A percentile compares a stretch with the other conserved stretches of the same genome.
Evolutionary conservation across 2,888 invertebrate genomes (phyloP).

Genomic region (Hyalella azteca): DNA sequence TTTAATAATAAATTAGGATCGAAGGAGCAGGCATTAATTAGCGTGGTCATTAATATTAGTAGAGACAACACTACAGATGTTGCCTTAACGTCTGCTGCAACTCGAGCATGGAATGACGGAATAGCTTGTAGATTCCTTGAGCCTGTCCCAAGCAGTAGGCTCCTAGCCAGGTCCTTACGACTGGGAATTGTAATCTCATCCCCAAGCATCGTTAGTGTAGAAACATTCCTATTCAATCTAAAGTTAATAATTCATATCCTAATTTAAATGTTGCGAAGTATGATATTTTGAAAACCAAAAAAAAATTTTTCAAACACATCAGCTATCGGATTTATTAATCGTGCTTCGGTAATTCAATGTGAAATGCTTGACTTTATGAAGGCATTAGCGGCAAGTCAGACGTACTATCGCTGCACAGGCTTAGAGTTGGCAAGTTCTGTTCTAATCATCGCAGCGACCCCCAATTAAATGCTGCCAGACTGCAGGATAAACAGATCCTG

Average conservation of each 20-base stretch:
- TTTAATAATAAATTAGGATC: too few species aligned
- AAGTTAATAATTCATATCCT: too few species aligned
- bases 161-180: neutral
- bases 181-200: conserved; percentile 14
- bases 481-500: conserved; percentile 28
- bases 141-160: neutral
- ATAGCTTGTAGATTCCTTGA: neutral
- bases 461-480: conserved; percentile 15
- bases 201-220: neutral
- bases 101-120: too few species aligned
- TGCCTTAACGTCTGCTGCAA: neutral
- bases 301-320: too few species aligned
- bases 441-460: conserved; percentile 19
- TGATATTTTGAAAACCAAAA: too few species aligned
- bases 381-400: conserved; percentile 1
- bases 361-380: too few species aligned
- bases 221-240: neutral
- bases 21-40: neutral
- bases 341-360: too few species aligned
- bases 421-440: conserved; percentile 29
- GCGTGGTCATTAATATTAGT: conserved; percentile 1
- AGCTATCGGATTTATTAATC: too few species aligned
- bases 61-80: conserved; percentile 17
- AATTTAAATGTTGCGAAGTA: too few species aligned
- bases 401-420: too few species aligned